These are phyloP conservation scores for Cydia pomonella DNA, from an alignment of 1,140 invertebrate species.

Conservation along the genomic window DNA sequence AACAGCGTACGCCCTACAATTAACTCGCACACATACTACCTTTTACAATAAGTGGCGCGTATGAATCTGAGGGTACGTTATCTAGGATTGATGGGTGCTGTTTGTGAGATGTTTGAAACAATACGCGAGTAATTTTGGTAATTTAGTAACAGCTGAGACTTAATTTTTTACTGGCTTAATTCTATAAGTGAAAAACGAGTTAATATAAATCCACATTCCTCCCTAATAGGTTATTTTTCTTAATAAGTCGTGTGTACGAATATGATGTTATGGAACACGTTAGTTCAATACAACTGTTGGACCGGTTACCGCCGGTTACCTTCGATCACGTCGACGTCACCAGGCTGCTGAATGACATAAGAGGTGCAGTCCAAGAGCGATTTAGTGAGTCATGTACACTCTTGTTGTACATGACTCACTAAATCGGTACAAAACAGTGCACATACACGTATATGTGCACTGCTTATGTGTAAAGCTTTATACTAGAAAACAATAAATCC, in stretches of 20 bases:
- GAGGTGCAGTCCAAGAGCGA: too few relatives aligned
- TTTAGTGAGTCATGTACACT: too few relatives aligned
- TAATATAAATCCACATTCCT: background rate
- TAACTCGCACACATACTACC: background rate
- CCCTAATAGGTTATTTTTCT: background rate
- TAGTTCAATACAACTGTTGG: too few relatives aligned
- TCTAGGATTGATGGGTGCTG: conserved; percentile 22
- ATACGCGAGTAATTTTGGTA: conserved; percentile 13
- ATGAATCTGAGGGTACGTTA: conserved; percentile 31
- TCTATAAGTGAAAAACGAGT: background rate
- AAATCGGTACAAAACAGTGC: background rate
- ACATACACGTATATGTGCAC: background rate
- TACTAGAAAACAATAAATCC: background rate
- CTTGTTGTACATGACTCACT: too few relatives aligned
- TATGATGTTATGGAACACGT: too few relatives aligned
- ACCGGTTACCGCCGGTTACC: too few relatives aligned
- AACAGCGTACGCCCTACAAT: background rate
- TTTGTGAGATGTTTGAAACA: conserved; percentile 17
- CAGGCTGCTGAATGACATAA: too few relatives aligned
- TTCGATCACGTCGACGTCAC: too few relatives aligned
- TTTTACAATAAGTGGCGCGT: background rate
- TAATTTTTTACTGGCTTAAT: conserved; percentile 5
- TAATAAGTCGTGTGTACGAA: background rate
- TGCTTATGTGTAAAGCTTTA: background rate
- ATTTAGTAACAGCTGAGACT: conserved; percentile 21